phyloP scores from a whole-genome alignment of 2,888 invertebrate species.

The Drosophila buzzatii region DNA sequence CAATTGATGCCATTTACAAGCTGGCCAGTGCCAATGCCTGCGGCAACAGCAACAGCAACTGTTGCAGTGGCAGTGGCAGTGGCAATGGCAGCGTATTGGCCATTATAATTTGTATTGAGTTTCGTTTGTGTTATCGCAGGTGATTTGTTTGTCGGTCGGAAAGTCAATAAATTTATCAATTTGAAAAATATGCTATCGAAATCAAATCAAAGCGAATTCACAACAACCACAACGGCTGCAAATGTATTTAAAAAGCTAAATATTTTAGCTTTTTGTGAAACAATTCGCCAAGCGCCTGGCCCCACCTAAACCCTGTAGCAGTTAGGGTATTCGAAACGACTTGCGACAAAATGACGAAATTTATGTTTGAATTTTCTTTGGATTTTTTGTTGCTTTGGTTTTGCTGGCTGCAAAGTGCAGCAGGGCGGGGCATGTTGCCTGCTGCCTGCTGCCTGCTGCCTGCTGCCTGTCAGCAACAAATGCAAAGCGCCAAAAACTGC shows the following conservation, averaged over 20 bases:
- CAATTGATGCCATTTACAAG: slow-evolving; percentile 79
- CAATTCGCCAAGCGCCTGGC: slow-evolving; percentile 66
- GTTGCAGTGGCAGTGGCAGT: slow-evolving; percentile 27
- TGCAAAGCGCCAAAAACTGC: slow-evolving; percentile 82
- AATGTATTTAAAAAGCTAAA: slow-evolving; percentile 23
- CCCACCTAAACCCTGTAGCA: slow-evolving; percentile 46
- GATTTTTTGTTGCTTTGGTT: slow-evolving; percentile 5
- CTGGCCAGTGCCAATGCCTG: slow-evolving; percentile 25
- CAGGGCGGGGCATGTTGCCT: slow-evolving; percentile 42
- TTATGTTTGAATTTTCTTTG: slow-evolving; percentile 61
- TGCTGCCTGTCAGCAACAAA: slow-evolving; percentile 78
- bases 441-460: slow-evolving; percentile 44
- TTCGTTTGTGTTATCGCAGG: slow-evolving; percentile 64
- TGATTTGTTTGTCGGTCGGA: slow-evolving; percentile 63
- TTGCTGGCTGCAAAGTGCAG: slow-evolving; percentile 62
- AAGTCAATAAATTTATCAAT: slow-evolving; percentile 76
- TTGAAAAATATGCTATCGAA: slow-evolving; percentile 75
- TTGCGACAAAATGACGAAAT: slow-evolving; percentile 80
- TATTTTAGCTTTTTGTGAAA: slow-evolving; percentile 70
- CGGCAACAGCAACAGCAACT: slow-evolving; percentile 18
- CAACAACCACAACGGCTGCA: slow-evolving; percentile 7
- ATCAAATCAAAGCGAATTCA: slow-evolving; percentile 69
- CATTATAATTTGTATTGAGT: slow-evolving; percentile 75
- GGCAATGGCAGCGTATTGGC: slow-evolving; percentile 27
- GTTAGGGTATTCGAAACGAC: slow-evolving; percentile 36